A percentile compares a stretch with the other conserved stretches of the same genome.
phyloP scores from a whole-genome alignment of 2,797 vertebrate species.

The Paedocypris micromegethes region DNA sequence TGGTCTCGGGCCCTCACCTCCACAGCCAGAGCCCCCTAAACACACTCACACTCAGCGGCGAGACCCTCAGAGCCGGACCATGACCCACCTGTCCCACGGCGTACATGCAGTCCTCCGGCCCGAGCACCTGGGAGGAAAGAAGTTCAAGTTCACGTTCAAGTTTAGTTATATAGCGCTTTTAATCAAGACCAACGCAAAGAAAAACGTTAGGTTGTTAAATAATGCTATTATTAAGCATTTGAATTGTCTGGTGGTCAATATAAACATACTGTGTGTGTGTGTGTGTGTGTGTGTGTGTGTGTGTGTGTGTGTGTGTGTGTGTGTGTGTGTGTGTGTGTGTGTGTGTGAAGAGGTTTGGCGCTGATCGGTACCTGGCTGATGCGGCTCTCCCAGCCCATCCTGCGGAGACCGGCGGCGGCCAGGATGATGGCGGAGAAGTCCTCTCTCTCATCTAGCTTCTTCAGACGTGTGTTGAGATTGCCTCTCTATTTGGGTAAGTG shows the following conservation, averaged over 20 bases:
- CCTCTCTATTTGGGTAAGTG: slow-evolving; percentile 66
- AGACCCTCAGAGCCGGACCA: neutral
- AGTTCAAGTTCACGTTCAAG: too few species aligned
- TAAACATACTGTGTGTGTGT: neutral
- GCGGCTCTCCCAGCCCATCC: slow-evolving; percentile 92
- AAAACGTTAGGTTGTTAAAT: too few species aligned
- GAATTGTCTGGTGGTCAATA: neutral
- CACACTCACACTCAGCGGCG: neutral
- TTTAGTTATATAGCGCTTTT: too few species aligned
- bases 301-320: too few species aligned
- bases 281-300: neutral
- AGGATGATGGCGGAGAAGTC: slow-evolving; percentile 91
- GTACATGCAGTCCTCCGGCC: slow-evolving; percentile 78
- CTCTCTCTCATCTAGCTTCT: slow-evolving; percentile 88
- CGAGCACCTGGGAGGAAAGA: slow-evolving; percentile 63
- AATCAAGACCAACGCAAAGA: too few species aligned
- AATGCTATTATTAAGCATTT: too few species aligned
- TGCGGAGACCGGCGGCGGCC: slow-evolving; percentile 84
- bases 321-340: too few species aligned
- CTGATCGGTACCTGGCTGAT: slow-evolving; percentile 78
- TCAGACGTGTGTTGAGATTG: slow-evolving; percentile 92
- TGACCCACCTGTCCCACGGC: slow-evolving; percentile 79
- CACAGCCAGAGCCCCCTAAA: slow-evolving; percentile 87
- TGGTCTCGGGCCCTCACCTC: slow-evolving; percentile 86
- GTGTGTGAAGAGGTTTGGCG: too few species aligned